A percentile compares a stretch with the other conserved stretches of the same genome.
These are phyloP conservation scores for Zaprionus taronus DNA, from an alignment of 1,140 invertebrate species.

Conservation along the genomic window DNA sequence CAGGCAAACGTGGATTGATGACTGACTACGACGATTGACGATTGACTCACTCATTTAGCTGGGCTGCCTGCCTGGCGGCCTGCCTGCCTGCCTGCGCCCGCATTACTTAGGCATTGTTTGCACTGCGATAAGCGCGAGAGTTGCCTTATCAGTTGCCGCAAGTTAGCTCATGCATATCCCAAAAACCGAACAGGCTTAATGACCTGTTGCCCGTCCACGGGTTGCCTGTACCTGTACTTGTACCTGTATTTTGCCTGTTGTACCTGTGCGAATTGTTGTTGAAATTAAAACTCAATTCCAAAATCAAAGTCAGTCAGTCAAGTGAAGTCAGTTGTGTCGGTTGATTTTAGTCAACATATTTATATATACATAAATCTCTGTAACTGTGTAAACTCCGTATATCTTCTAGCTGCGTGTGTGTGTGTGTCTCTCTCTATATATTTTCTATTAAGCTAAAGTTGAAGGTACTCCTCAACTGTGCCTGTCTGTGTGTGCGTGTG, in stretches of 20 bases:
- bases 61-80: too few species aligned
- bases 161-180: neutral
- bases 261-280: conserved; percentile 4
- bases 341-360: neutral
- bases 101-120: conserved; percentile 19
- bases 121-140: conserved; percentile 7
- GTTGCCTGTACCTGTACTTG: neutral
- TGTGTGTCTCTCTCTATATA: conserved; percentile 8
- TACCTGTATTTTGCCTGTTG: neutral
- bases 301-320: neutral
- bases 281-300: neutral
- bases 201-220: neutral
- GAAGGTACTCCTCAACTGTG: neutral
- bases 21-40: neutral
- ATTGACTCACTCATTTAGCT: conserved; percentile 32
- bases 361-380: neutral
- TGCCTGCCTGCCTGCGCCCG: conserved; percentile 15
- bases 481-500: neutral
- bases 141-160: conserved; percentile 15
- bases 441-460: conserved; percentile 2
- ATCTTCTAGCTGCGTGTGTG: neutral
- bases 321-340: neutral
- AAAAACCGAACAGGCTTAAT: neutral
- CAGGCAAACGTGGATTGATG: conserved; percentile 24
- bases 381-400: neutral